These are phyloP conservation scores for Thamnaconus septentrionalis DNA, from an alignment of 2,113 vertebrate genomes.

Conservation along the genomic window DNA sequence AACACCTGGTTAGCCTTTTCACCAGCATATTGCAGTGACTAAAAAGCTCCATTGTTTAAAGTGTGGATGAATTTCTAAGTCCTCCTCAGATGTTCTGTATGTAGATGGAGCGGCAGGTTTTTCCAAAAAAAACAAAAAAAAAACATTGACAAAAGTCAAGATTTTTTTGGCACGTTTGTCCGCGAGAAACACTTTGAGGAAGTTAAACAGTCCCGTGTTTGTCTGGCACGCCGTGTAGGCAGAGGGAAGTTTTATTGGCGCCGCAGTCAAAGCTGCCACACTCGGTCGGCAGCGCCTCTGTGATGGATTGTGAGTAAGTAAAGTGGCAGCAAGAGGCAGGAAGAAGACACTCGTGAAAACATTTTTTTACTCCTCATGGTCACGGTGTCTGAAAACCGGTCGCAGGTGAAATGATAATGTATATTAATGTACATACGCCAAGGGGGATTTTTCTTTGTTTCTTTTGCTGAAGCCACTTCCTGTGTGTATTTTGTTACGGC, in stretches of 20 bases:
- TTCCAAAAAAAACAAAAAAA: slow-evolving; percentile 25
- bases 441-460: slow-evolving; percentile 32
- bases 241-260: slow-evolving; percentile 39
- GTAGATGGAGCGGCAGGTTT: slow-evolving; percentile 11
- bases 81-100: too few relatives aligned
- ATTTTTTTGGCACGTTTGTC: slow-evolving; percentile 27
- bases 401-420: slow-evolving; percentile 62
- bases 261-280: slow-evolving; percentile 25
- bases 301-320: slow-evolving; percentile 26
- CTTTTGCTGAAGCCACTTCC: slow-evolving; percentile 60
- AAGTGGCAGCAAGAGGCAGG: slow-evolving; percentile 16
- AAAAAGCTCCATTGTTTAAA: slow-evolving; percentile 41
- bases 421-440: slow-evolving; percentile 72
- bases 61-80: slow-evolving; percentile 17
- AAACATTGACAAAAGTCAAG: too few relatives aligned
- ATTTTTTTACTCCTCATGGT: slow-evolving; percentile 62
- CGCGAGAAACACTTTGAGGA: slow-evolving; percentile 35
- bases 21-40: slow-evolving; percentile 69
- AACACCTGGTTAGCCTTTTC: slow-evolving; percentile 73
- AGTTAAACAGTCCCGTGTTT: neutral
- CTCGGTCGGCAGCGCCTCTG: slow-evolving; percentile 11
- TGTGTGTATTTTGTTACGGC: slow-evolving; percentile 66
- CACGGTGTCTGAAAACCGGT: slow-evolving; percentile 58
- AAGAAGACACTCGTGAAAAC: slow-evolving; percentile 34
- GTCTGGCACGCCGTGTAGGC: neutral